Evolutionary conservation across 2,113 vertebrate species (phyloP).

Genomic region (Silurus glanis): DNA sequence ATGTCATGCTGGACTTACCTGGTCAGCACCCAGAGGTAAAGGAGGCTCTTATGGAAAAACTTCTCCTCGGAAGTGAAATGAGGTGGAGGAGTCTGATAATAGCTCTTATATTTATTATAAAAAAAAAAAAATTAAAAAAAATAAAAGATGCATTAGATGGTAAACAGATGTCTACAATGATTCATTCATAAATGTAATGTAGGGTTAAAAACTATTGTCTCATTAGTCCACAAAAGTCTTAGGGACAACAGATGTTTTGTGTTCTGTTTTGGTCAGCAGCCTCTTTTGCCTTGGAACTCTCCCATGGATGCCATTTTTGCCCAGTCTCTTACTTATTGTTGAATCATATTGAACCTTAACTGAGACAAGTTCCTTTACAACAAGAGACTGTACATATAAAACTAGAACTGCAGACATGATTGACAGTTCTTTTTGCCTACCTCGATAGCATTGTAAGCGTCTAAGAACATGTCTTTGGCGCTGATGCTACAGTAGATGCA

Average conservation of each 20-base stretch:
- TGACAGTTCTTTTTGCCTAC: conserved; percentile 66
- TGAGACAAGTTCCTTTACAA: no score
- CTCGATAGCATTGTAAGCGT: conserved; percentile 88
- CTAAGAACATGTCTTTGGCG: conserved; percentile 84
- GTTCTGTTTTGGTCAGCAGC: no score
- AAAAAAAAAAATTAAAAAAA: conserved; percentile 8
- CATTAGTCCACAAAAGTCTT: no score
- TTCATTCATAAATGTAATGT: no score
- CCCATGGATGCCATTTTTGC: no score
- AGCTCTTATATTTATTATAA: conserved; percentile 72
- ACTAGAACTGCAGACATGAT: no score
- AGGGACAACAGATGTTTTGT: no score
- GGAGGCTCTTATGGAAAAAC: conserved; percentile 86
- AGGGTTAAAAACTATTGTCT: no score
- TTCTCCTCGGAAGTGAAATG: conserved; percentile 77
- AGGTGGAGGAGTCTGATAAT: conserved; percentile 85
- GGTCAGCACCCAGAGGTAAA: conserved; percentile 97
- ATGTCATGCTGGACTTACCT: conserved; percentile 71
- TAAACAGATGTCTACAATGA: not conserved
- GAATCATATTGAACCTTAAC: no score
- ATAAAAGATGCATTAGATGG: no score
- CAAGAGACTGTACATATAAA: not conserved
- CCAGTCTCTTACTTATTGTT: no score
- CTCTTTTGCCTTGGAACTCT: no score
- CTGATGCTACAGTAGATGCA: conserved; percentile 96